Evolutionary conservation across 2,888 invertebrate species (phyloP).

Genomic region (Amphipyra berbera): DNA sequence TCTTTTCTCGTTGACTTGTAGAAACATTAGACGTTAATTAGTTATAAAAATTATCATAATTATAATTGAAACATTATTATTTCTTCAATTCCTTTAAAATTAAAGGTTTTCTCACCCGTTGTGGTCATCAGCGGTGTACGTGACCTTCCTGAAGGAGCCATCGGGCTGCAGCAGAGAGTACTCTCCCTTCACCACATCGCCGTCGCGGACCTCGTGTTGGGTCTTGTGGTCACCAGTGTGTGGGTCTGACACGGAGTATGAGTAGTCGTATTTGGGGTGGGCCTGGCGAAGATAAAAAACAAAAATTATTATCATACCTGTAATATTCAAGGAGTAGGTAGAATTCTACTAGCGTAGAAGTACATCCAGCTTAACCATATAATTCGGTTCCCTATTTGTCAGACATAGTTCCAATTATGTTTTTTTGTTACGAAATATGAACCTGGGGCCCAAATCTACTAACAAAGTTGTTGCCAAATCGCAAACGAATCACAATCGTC

Average conservation of each 20-base stretch:
- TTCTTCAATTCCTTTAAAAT: neutral
- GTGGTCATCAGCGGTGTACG: constrained; percentile 87
- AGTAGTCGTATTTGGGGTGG: constrained; percentile 87
- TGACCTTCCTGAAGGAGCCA: constrained; percentile 88
- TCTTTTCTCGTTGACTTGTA: too few relatives aligned
- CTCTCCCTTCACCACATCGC: constrained; percentile 86
- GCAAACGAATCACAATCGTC: too few relatives aligned
- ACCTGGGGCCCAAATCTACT: too few relatives aligned
- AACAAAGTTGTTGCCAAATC: too few relatives aligned
- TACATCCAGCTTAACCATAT: neutral
- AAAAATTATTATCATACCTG: neutral
- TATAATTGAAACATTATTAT: too few relatives aligned
- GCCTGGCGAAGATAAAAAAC: constrained; percentile 69
- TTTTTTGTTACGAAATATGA: too few relatives aligned
- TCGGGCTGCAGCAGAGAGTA: constrained; percentile 87
- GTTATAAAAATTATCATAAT: neutral
- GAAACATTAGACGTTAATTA: too few relatives aligned
- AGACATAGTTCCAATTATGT: too few relatives aligned
- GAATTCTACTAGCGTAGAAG: neutral
- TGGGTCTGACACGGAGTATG: constrained; percentile 87
- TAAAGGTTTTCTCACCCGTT: constrained; percentile 76
- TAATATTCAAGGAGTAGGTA: neutral
- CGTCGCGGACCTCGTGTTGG: constrained; percentile 85
- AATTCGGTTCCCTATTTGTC: too few relatives aligned
- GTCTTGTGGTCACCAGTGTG: constrained; percentile 88